A percentile compares a stretch with the other conserved stretches of the same genome.
phyloP scores from a whole-genome alignment of 2,797 vertebrate genomes.

The Lophotriccus pileatus region DNA sequence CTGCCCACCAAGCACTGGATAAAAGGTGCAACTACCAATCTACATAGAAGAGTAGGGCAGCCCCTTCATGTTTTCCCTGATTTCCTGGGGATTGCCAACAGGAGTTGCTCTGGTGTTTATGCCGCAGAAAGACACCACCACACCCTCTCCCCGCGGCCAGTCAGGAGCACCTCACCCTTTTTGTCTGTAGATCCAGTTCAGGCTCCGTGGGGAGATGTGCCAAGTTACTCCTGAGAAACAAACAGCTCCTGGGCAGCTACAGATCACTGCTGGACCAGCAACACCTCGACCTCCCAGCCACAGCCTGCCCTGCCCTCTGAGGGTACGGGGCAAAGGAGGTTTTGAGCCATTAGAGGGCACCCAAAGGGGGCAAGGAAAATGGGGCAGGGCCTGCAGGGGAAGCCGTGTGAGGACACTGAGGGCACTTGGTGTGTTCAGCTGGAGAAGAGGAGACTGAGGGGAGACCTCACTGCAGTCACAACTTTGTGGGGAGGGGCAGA shows the following conservation, averaged over 20 bases:
- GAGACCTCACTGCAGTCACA: neutral
- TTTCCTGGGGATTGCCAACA: neutral
- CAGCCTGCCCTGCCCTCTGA: neutral
- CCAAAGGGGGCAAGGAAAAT: neutral
- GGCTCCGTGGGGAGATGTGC: neutral
- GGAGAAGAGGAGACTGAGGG: neutral
- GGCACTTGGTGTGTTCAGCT: neutral
- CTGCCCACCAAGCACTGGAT: neutral
- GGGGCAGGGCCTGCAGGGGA: neutral
- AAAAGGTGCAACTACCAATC: neutral
- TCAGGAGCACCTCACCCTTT: neutral
- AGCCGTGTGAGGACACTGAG: neutral
- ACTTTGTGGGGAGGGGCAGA: neutral
- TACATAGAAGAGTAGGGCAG: neutral
- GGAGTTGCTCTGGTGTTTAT: neutral
- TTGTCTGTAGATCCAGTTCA: neutral
- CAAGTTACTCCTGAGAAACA: neutral
- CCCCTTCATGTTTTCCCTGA: neutral
- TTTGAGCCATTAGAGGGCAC: neutral
- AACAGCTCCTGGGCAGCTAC: neutral
- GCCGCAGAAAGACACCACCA: neutral
- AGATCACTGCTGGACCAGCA: neutral
- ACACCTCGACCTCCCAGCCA: neutral
- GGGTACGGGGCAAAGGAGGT: accelerated
- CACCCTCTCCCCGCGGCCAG: neutral